Conservation (phyloP, 2,888 invertebrate species). For the Pandemis corylana region DNA sequence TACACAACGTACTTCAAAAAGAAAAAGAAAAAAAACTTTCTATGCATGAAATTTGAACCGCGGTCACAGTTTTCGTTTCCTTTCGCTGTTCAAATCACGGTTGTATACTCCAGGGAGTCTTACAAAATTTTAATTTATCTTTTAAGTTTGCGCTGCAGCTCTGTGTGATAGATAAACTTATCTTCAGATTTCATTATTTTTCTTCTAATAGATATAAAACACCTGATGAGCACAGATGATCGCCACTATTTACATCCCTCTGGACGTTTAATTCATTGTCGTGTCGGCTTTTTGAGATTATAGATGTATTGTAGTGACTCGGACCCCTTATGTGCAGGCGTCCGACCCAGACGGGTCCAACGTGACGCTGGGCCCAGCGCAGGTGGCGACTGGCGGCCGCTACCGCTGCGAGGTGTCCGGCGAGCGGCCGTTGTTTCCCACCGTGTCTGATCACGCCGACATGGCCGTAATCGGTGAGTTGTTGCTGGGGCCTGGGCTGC, state of each 20-base stretch:
- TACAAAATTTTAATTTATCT: not conserved
- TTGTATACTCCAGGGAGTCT: not conserved
- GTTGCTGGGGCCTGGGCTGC: not conserved
- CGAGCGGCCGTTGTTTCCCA: constrained; percentile 89
- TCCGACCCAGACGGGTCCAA: constrained; percentile 84
- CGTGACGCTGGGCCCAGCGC: constrained; percentile 85
- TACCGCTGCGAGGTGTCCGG: constrained; percentile 91
- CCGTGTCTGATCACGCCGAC: constrained; percentile 88
- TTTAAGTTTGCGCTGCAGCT: not conserved
- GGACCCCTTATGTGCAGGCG: constrained; percentile 65
- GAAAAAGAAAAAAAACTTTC: too few relatives aligned
- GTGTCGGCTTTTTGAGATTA: not conserved
- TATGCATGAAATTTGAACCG: too few relatives aligned
- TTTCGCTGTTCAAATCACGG: not conserved
- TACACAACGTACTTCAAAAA: too few relatives aligned
- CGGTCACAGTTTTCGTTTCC: not conserved
- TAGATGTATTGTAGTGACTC: not conserved
- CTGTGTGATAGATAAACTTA: not conserved
- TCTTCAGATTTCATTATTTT: too few relatives aligned
- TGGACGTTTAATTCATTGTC: too few relatives aligned
- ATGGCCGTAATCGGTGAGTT: constrained; percentile 88
- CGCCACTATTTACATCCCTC: too few relatives aligned
- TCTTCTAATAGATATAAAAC: too few relatives aligned
- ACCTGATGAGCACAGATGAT: too few relatives aligned
- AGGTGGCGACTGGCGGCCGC: constrained; percentile 86